Conservation (phyloP, 2,888 invertebrate genomes). For the Melanargia galathea region DNA sequence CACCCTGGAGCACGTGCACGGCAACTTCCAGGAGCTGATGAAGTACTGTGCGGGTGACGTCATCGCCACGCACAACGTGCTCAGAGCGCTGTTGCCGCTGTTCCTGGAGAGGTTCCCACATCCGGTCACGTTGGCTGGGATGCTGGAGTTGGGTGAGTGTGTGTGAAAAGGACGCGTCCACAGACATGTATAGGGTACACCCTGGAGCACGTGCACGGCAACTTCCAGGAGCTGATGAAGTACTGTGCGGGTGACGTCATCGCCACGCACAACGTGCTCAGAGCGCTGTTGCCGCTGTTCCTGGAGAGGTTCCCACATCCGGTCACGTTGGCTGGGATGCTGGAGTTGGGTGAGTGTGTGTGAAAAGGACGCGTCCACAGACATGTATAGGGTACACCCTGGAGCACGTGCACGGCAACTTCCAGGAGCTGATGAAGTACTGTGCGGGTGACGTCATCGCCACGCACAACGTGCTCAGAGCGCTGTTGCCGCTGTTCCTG, state of each 20-base stretch:
- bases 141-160: conserved; percentile 90
- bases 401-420: conserved; percentile 87
- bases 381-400: no score
- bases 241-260: conserved; percentile 96
- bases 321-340: conserved; percentile 96
- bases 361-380: not conserved
- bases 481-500: conserved; percentile 90
- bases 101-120: conserved; percentile 95
- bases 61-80: conserved; percentile 89
- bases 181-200: no score
- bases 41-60: conserved; percentile 96
- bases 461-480: conserved; percentile 88
- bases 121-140: conserved; percentile 96
- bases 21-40: conserved; percentile 90
- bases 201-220: conserved; percentile 86
- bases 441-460: conserved; percentile 95
- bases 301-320: conserved; percentile 96
- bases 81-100: conserved; percentile 88
- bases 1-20: conserved; percentile 87
- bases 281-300: conserved; percentile 90
- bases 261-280: conserved; percentile 91
- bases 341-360: conserved; percentile 87
- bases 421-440: conserved; percentile 92
- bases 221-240: conserved; percentile 90
- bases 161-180: not conserved